Evolutionary conservation across 2,113 vertebrate species (phyloP).

Genomic region (Coracopsis vasa): DNA sequence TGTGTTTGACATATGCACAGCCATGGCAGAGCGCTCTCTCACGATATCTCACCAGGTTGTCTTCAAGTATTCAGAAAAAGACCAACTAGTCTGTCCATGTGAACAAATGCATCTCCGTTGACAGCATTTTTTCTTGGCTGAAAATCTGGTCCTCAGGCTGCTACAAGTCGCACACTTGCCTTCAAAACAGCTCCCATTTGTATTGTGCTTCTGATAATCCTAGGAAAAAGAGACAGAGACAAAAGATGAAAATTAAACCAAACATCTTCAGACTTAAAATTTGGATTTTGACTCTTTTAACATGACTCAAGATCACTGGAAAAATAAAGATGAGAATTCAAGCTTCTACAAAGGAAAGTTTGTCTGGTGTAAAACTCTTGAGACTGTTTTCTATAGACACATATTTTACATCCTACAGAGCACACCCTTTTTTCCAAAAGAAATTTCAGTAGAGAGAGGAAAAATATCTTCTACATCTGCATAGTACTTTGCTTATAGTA

Average conservation of each 20-base stretch:
- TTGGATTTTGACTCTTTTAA: background rate
- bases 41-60: background rate
- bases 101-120: background rate
- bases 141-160: background rate
- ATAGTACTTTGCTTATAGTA: background rate
- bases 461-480: background rate
- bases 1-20: background rate
- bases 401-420: background rate
- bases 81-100: background rate
- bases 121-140: background rate
- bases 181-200: background rate
- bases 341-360: background rate
- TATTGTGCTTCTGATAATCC: background rate
- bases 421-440: background rate
- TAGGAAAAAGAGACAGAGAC: background rate
- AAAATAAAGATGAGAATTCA: background rate
- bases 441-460: background rate
- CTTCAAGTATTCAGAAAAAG: background rate
- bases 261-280: background rate
- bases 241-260: background rate
- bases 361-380: background rate
- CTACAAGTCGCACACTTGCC: background rate
- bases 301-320: background rate
- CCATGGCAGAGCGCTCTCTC: background rate
- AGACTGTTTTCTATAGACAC: background rate